These are phyloP conservation scores for Acanthacorydalis orientalis DNA, from an alignment of 2,888 invertebrate genomes.

Conservation along the genomic window DNA sequence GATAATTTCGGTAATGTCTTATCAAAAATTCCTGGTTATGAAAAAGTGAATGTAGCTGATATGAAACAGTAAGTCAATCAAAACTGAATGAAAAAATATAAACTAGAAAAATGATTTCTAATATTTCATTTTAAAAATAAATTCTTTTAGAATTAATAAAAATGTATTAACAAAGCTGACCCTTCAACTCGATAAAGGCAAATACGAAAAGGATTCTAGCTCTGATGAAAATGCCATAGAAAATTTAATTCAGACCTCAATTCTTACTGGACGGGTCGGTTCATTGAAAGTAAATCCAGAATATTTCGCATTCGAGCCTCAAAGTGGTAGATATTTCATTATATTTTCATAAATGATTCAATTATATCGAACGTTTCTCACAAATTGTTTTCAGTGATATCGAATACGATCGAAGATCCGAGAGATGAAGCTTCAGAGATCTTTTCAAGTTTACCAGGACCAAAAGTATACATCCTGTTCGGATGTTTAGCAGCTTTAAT, in stretches of 20 bases:
- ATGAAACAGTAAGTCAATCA: conserved; percentile 44
- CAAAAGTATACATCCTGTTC: conserved; percentile 65
- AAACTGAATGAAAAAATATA: background rate
- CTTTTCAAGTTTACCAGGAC: conserved; percentile 50
- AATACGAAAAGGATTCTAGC: conserved; percentile 40
- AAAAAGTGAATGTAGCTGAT: conserved; percentile 47
- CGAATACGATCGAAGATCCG: conserved; percentile 27
- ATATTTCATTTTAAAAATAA: background rate
- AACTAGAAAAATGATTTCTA: background rate
- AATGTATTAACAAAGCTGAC: conserved; percentile 62
- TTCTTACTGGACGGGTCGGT: conserved; percentile 58
- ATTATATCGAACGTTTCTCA: conserved; percentile 1
- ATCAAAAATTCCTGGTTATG: conserved; percentile 50
- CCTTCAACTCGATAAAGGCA: conserved; percentile 54
- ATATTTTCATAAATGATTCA: background rate
- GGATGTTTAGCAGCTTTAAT: conserved; percentile 68
- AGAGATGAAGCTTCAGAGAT: conserved; percentile 22
- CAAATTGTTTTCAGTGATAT: conserved; percentile 31
- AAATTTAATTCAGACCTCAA: conserved; percentile 46
- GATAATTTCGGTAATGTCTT: conserved; percentile 45
- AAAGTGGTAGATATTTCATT: conserved; percentile 40
- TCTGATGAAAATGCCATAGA: conserved; percentile 27
- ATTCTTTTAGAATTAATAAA: conserved; percentile 32
- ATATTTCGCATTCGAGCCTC: conserved; percentile 55
- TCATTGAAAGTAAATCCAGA: conserved; percentile 67